Evolutionary conservation across 2,888 invertebrate species (phyloP).

Genomic region (Limnephilus rhombicus): DNA sequence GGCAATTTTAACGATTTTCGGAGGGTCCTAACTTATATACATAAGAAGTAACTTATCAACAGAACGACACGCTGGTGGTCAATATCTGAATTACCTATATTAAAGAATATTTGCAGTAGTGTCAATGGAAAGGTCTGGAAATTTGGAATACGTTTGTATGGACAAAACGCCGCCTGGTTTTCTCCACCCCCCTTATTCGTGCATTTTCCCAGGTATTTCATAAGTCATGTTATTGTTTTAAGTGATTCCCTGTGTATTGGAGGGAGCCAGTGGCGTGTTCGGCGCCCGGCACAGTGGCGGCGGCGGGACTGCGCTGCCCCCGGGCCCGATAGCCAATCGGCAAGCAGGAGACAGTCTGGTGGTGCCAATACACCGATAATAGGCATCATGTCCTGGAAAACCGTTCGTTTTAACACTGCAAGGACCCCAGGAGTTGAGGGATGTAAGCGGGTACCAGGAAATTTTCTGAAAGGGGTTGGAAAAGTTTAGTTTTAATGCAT

Average conservation of each 20-base stretch:
- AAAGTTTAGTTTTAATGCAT: not conserved
- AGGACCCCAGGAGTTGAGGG: not conserved
- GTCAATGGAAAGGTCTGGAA: no score
- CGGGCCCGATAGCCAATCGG: not conserved
- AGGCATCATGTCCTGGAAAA: not conserved
- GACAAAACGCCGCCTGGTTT: no score
- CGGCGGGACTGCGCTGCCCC: not conserved
- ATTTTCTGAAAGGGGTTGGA: not conserved
- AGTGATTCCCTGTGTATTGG: not conserved
- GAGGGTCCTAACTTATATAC: no score
- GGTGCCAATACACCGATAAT: not conserved
- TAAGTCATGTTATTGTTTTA: not conserved
- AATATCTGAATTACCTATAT: no score
- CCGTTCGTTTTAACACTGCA: not conserved
- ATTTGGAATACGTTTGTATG: no score
- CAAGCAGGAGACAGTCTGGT: not conserved
- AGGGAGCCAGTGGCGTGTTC: not conserved
- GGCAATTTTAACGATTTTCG: no score
- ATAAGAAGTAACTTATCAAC: no score
- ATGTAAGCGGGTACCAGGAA: not conserved
- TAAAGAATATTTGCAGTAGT: no score
- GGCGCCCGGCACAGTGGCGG: not conserved
- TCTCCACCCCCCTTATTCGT: not conserved
- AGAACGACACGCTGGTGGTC: no score
- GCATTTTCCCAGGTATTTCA: not conserved